Evolutionary conservation across 2,797 vertebrate genomes (phyloP).

Genomic region (Ficedula albicollis): DNA sequence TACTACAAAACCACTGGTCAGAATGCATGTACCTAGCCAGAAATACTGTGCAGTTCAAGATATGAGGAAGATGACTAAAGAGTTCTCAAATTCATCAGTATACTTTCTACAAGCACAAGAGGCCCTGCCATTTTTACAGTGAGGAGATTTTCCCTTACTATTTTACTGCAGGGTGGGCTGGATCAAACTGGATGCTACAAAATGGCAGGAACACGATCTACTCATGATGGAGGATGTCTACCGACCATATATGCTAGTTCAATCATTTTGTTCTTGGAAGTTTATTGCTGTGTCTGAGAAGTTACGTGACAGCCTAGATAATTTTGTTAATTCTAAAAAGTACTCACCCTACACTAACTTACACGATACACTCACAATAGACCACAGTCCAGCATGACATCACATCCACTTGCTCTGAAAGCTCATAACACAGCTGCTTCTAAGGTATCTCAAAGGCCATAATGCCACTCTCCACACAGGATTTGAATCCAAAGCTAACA

Average conservation of each 20-base stretch:
- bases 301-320: background rate
- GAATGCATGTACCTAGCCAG: accelerated
- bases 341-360: background rate
- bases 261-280: background rate
- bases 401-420: background rate
- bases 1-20: background rate
- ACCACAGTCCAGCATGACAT: background rate
- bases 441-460: background rate
- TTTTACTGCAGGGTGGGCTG: background rate
- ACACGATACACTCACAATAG: background rate
- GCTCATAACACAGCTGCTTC: background rate
- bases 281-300: background rate
- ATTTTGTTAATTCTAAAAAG: background rate
- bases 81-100: background rate
- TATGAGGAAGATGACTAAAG: background rate
- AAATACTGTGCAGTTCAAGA: background rate
- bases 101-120: background rate
- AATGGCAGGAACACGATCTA: background rate
- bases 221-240: background rate
- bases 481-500: background rate
- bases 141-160: background rate
- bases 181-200: background rate
- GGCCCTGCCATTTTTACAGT: background rate
- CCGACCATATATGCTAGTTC: background rate
- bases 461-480: background rate